Base-by-base conservation (phyloP, 2,888 invertebrate genomes). In the Leptinotarsa juncta region DNA sequence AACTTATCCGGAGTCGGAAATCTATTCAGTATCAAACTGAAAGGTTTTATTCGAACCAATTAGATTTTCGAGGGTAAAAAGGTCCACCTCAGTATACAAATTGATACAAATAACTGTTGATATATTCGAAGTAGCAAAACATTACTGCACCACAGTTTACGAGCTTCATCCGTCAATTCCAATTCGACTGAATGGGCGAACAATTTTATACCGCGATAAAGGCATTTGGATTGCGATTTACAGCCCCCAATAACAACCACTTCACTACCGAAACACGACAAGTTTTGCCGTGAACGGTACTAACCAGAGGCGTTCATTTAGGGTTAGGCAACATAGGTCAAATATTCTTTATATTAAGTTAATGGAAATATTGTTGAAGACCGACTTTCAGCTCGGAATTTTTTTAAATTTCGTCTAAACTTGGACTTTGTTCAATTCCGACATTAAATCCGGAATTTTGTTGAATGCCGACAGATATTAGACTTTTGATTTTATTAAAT, bases 91-190 rank as follows among this genome's bases (percentile, higher is more conserved):
- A 12, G 57, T 23, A 20, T 20, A 26, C 23, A 42, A 42, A 42
- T 42, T 23, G 20, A 20, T 20, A 16, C 23, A 42, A 42, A 42
- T 42, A 60, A 60, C 20, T 60, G 23, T 26, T 62, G 42, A n/a
- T n/a, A 18, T 57, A 57, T 62, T 62, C 18, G 42, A 32, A 42
- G 42, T 42, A 62, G 32, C 10, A 42, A 18, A 62, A 62, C n/a
- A 42, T 18, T 3, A 42, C 26, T 14, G 10, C 7, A 42, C 16
- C 26, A 32, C 42, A 26, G n/a, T 42, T 62, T 62, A 42, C 14
- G 57, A 62, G 62, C 62, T 62, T n/a, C 42, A 62, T 62, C n/a
- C 42, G 15, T n/a, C 62, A 16, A 42, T 62, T 62, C 62, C n/a
- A 16, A 42, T 42, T n/a, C 62, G 62, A 62, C n/a, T 62, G 32